Evolutionary conservation across 2,797 vertebrate species (phyloP), one percentile per base, ranked within the genome.

Genomic region (Pipistrellus kuhlii): DNA sequence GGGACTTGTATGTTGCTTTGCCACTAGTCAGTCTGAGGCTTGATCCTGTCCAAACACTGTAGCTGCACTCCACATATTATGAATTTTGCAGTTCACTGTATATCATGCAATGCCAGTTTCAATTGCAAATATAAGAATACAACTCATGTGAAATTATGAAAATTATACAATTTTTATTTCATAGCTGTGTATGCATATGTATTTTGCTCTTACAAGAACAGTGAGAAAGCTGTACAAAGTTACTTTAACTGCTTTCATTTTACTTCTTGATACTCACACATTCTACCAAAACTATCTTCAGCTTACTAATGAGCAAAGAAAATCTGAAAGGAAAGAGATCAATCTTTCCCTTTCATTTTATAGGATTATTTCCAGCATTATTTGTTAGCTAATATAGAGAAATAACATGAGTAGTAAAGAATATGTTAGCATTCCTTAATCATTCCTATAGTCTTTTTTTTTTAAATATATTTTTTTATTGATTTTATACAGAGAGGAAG

Each of bases 41-140:
- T 57, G 44, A 57, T 23, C 23, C 55, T 57, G 23, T 57, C 55
- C 23, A 11, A 57, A 57, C 23, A 23, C 55, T 57, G 23, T 57
- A 57, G 23, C 55, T 23, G 23, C 55, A 25, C 23, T 57, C 55
- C 55, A 57, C 23, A 25, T 57, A 57, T 25, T 57, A 57, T 57
- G 23, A 57, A 57, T 57, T 57, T 57, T 57, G 23, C 23, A 57
- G 23, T 57, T 25, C 55, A 57, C 57, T 78, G 90, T 27, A 51
- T 80, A 64, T 90, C n/a, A 30, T 87, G 44, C 15, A 72, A 90
- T 81, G 46, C 12, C 62, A 69, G 55, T 69, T 95, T 48, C 59
- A 93, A 87, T 32, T 80, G 78, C 30, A 35, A 91, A 57, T 62
- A 68, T 82, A 38, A 91, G 12, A 88, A 88, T 27, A 91, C 46